These are phyloP conservation scores for Luperina nickerlii DNA, from an alignment of 2,888 invertebrate species.

Conservation along the genomic window DNA sequence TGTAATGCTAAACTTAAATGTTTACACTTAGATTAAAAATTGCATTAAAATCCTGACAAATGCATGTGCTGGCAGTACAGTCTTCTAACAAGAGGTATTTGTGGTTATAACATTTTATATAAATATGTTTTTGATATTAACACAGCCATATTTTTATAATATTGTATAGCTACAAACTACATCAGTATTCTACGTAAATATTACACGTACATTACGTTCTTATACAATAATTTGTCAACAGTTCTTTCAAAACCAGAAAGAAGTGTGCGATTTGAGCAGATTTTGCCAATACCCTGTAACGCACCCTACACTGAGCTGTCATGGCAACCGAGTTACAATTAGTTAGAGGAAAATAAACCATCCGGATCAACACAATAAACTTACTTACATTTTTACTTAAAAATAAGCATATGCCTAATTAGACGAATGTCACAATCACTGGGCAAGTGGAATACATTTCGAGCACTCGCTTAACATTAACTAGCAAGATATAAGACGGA, in stretches of 20 bases:
- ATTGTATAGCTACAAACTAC: constrained; percentile 72
- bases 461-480: constrained; percentile 42
- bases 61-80: constrained; percentile 81
- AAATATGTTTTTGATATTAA: constrained; percentile 88
- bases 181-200: constrained; percentile 71
- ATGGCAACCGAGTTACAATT: constrained; percentile 71
- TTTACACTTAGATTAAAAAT: constrained; percentile 58
- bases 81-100: constrained; percentile 88
- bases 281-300: constrained; percentile 79
- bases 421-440: constrained; percentile 34
- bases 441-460: constrained; percentile 52
- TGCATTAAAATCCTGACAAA: constrained; percentile 71
- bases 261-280: constrained; percentile 78
- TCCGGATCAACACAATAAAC: constrained; percentile 16
- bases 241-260: constrained; percentile 70
- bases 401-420: constrained; percentile 28
- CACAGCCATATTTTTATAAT: constrained; percentile 87
- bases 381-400: constrained; percentile 19
- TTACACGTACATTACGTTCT: constrained; percentile 63
- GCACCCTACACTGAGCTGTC: constrained; percentile 61
- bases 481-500: constrained; percentile 51
- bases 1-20: constrained; percentile 60
- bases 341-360: constrained; percentile 34
- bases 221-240: constrained; percentile 73
- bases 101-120: constrained; percentile 83